Evolutionary conservation across 2,888 invertebrate genomes (phyloP), one percentile per base, ranked within the genome.

Genomic region (Leptopilina myrica): DNA sequence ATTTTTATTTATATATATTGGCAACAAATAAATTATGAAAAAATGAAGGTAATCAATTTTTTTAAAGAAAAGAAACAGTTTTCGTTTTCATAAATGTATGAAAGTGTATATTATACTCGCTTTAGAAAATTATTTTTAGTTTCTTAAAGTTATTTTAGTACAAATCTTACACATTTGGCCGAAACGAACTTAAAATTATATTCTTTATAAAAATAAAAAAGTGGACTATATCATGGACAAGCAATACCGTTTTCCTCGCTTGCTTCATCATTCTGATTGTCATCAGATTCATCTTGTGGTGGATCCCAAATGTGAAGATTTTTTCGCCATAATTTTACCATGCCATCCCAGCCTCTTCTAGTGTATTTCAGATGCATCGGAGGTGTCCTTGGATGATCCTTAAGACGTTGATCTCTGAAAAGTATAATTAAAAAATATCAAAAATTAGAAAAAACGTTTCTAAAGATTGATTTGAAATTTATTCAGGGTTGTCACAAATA

Each of bases 261-360:
- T n/a, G 81, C 85, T 49, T 56, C 56, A 33, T 73, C 53, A 40
- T 3, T 20, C n/a, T 81, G 82, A 53, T 78, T 79, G 8, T 78
- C 33, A 64, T 77, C 80, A 14, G 78, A 77, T 12, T 81, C 85
- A 46, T 85, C 87, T 43, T 89, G 86, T 69, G 93, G 92, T 26
- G 94, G 94, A 91, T 97, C 97, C 93, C 95, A 98, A 81, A 94
- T 93, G 90, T 98, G 98, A 67, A 98, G 92, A 85, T 95, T 94
- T 87, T 95, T 95, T 76, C 98, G 94, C 98, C 98, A 98, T 80
- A 96, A 94, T 90, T 95, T 96, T 0, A 98, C 95, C 84, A 98
- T 94, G 46, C 95, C 95, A 91, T 99, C 99, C 96, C 98, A 99
- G 12, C 97, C 98, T 84, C 99, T 94, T 64, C 99, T 94, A 86